phyloP scores from a whole-genome alignment of 37 sponge, comb jelly and placozoan species.

The Halisarca cf. caerulea region DNA sequence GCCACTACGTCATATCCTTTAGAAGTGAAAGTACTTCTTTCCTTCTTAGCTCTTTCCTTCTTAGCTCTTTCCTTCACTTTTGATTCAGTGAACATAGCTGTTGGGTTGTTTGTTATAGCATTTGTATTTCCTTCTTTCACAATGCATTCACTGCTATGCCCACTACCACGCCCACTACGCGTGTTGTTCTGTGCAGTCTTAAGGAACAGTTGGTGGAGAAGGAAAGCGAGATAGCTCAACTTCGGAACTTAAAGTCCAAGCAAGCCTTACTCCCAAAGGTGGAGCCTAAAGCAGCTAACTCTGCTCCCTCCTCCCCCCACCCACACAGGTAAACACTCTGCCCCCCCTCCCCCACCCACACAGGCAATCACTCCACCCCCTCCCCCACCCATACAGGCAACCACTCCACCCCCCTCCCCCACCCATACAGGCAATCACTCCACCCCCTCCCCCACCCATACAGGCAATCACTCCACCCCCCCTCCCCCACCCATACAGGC shows the following conservation, averaged over 20 bases:
- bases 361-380: not conserved
- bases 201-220: not conserved
- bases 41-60: too few species aligned
- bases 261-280: not conserved
- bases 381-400: not conserved
- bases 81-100: too few species aligned
- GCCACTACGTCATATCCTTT: too few species aligned
- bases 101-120: too few species aligned
- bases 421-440: not conserved
- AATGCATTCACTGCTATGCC: too few species aligned
- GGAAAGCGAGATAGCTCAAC: not conserved
- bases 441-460: not conserved
- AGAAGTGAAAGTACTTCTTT: too few species aligned
- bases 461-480: too few species aligned
- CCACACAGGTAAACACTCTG: not conserved
- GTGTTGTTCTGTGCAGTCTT: too few species aligned
- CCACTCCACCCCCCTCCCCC: not conserved
- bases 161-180: too few species aligned
- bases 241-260: not conserved
- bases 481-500: not conserved
- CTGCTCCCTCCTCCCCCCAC: conserved; percentile 17
- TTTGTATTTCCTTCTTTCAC: too few species aligned
- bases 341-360: not conserved
- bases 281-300: not conserved
- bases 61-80: too few species aligned